Evolutionary conservation across 2,888 invertebrate genomes (phyloP).

Genomic region (Ptychoptera contaminata): DNA sequence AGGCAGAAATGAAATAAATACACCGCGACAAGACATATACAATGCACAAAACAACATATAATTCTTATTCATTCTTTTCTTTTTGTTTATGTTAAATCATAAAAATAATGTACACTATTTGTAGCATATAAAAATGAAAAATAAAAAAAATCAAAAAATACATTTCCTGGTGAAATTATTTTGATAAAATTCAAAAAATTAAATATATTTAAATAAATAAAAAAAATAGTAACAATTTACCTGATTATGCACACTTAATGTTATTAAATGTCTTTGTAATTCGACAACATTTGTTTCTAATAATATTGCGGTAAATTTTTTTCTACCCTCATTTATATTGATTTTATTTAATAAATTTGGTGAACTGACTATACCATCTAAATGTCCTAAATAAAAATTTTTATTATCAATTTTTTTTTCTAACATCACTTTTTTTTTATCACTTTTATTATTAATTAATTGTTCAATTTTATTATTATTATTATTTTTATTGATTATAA

Average conservation of each 20-base stretch:
- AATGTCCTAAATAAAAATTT: slow-evolving; percentile 36
- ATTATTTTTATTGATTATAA: background rate
- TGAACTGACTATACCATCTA: slow-evolving; percentile 52
- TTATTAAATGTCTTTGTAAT: slow-evolving; percentile 68
- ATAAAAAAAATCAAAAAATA: background rate
- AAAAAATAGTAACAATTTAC: slow-evolving; percentile 29
- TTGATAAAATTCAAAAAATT: background rate
- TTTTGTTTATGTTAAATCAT: background rate
- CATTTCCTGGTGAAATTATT: slow-evolving; percentile 1
- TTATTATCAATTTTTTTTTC: slow-evolving; percentile 21
- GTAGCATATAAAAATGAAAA: background rate
- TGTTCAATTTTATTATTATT: background rate
- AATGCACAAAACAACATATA: too few species aligned
- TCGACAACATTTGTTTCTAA: slow-evolving; percentile 66
- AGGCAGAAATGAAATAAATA: too few species aligned
- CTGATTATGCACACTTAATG: slow-evolving; percentile 71
- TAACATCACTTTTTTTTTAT: slow-evolving; percentile 5
- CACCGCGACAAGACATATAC: too few species aligned
- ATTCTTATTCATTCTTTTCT: too few species aligned
- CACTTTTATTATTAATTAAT: background rate
- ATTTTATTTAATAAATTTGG: slow-evolving; percentile 46
- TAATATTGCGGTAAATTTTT: slow-evolving; percentile 69
- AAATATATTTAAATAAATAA: background rate
- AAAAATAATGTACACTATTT: slow-evolving; percentile 1
- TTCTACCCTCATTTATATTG: slow-evolving; percentile 44